phyloP scores from a whole-genome alignment of 1,140 invertebrate genomes.

The Drosophila azteca region DNA sequence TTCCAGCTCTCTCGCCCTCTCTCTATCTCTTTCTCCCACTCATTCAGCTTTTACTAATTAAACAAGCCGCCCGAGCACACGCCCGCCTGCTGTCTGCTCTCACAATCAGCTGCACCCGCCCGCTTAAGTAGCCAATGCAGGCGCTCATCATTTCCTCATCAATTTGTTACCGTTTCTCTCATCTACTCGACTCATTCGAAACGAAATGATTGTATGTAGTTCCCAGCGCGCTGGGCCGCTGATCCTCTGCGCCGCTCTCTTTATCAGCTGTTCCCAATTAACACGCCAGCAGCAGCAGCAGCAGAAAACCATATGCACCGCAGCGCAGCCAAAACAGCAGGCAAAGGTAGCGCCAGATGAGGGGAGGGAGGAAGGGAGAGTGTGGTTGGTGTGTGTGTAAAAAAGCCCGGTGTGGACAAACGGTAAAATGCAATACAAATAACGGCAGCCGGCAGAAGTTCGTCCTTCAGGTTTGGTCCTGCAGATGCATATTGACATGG shows the following conservation, averaged over 20 bases:
- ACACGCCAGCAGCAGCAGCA: conserved; percentile 50
- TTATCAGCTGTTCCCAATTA: conserved; percentile 67
- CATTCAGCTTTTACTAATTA: too few relatives aligned
- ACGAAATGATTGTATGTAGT: conserved; percentile 8
- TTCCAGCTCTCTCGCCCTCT: too few relatives aligned
- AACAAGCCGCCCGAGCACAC: too few relatives aligned
- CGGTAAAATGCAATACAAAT: conserved; percentile 76
- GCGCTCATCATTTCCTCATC: too few relatives aligned
- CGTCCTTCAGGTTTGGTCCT: conserved; percentile 24
- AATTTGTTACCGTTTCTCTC: background rate
- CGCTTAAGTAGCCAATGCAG: too few relatives aligned
- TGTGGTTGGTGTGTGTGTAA: conserved; percentile 1
- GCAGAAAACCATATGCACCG: too few relatives aligned
- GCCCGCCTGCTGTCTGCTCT: too few relatives aligned
- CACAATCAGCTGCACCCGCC: too few relatives aligned
- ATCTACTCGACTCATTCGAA: conserved; percentile 1
- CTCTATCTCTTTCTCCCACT: too few relatives aligned
- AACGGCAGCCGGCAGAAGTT: conserved; percentile 63
- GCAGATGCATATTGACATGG: conserved; percentile 57
- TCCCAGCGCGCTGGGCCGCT: conserved; percentile 2
- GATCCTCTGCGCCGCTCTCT: background rate
- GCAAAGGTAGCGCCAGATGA: background rate
- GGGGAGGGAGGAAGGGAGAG: background rate
- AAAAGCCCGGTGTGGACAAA: conserved; percentile 61
- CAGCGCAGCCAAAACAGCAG: too few relatives aligned